Evolutionary conservation across 2,888 invertebrate genomes (phyloP).

Genomic region (Rugalucina vietnamica): DNA sequence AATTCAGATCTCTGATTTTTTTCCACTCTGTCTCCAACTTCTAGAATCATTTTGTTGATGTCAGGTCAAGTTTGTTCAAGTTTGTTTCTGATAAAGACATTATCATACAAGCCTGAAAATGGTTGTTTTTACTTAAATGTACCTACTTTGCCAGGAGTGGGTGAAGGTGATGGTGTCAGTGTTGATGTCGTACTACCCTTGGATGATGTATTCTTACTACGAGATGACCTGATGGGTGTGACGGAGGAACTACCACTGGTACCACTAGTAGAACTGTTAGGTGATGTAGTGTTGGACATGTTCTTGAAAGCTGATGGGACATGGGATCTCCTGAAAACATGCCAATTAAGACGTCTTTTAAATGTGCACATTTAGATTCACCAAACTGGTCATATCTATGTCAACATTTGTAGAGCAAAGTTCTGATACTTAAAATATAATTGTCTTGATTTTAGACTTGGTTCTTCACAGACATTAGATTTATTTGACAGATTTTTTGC

Average conservation of each 20-base stretch:
- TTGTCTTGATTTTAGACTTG: too few relatives aligned
- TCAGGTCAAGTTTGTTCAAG: too few relatives aligned
- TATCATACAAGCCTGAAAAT: background rate
- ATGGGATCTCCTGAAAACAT: slow-evolving; percentile 54
- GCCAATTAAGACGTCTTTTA: too few relatives aligned
- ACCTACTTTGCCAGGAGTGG: slow-evolving; percentile 79
- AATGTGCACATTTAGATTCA: too few relatives aligned
- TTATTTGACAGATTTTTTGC: too few relatives aligned
- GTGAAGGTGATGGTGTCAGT: slow-evolving; percentile 81
- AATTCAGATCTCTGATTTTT: too few relatives aligned
- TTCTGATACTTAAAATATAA: too few relatives aligned
- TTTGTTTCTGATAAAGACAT: background rate
- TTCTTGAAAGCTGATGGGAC: slow-evolving; percentile 72
- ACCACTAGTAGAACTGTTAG: slow-evolving; percentile 80
- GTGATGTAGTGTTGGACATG: slow-evolving; percentile 79
- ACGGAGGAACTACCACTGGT: slow-evolving; percentile 77
- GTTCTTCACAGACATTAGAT: too few relatives aligned
- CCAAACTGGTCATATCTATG: too few relatives aligned
- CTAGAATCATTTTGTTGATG: too few relatives aligned
- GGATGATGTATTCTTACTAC: slow-evolving; percentile 76
- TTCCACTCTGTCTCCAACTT: too few relatives aligned
- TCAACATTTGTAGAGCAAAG: too few relatives aligned
- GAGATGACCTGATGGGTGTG: slow-evolving; percentile 77
- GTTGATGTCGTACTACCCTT: slow-evolving; percentile 81
- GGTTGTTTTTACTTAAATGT: background rate